Evolutionary conservation across 2,797 vertebrate genomes (phyloP).

Genomic region (Macroramphosus scolopax): DNA sequence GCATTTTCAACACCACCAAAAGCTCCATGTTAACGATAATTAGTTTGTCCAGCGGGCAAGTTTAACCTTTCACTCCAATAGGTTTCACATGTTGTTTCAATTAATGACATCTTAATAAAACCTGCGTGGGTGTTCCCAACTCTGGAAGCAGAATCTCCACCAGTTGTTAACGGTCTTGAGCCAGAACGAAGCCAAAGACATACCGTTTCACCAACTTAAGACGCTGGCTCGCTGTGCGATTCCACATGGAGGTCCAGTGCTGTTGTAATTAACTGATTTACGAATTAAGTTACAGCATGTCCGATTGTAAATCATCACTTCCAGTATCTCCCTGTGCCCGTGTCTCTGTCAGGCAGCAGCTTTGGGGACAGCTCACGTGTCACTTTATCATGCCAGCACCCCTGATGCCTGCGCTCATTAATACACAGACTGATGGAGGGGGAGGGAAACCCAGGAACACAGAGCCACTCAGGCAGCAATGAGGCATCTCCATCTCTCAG

Average conservation of each 20-base stretch:
- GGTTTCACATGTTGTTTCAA: too few relatives aligned
- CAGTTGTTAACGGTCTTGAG: conserved; percentile 2
- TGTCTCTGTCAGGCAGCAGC: conserved; percentile 30
- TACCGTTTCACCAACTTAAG: background rate
- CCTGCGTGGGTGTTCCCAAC: too few relatives aligned
- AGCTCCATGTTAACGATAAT: too few relatives aligned
- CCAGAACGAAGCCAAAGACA: background rate
- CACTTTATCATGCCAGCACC: conserved; percentile 30
- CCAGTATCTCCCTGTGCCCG: conserved; percentile 6
- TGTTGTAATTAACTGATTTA: conserved; percentile 32
- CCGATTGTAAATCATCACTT: conserved; percentile 4
- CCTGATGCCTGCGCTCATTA: conserved; percentile 36
- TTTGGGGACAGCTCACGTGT: conserved; percentile 18
- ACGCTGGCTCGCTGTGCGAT: too few relatives aligned
- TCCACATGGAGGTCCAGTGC: conserved; percentile 16
- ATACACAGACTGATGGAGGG: conserved; percentile 30
- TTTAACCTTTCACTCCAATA: too few relatives aligned
- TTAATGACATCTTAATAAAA: too few relatives aligned
- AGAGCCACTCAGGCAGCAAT: conserved; percentile 45
- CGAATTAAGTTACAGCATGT: conserved; percentile 28
- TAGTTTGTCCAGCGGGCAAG: too few relatives aligned
- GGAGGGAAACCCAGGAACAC: conserved; percentile 13
- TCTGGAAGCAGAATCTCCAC: too few relatives aligned
- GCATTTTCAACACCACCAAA: too few relatives aligned
- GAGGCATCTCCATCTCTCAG: conserved; percentile 43